Percentiles rank a stretch among this genome's conserved stretches.
Evolutionary conservation across 1,140 invertebrate genomes (phyloP).

Genomic region (Brachionus calyciflorus): DNA sequence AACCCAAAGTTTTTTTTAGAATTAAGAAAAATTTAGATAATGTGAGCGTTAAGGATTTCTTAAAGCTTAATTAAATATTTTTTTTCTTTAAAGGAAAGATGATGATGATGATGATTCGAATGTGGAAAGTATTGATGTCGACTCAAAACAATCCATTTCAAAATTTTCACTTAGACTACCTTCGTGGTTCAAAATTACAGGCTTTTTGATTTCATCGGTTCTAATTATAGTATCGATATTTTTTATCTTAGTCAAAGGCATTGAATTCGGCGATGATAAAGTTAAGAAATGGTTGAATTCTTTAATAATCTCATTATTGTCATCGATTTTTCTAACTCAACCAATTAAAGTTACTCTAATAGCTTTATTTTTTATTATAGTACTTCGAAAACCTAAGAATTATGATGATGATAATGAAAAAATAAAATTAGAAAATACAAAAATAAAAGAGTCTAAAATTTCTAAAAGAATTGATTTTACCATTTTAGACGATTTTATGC

Average conservation of each 20-base stretch:
- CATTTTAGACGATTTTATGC: conserved; percentile 51
- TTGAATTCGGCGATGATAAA: conserved; percentile 43
- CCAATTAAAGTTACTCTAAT: conserved; percentile 62
- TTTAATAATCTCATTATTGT: conserved; percentile 25
- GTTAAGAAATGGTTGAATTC: conserved; percentile 34
- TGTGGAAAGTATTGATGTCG: conserved; percentile 35
- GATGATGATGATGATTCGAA: no score
- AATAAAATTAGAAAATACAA: conserved; percentile 56
- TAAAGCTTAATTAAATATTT: no score
- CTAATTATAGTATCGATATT: conserved; percentile 57
- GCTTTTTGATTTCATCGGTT: conserved; percentile 61
- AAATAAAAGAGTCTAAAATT: background rate
- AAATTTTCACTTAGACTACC: conserved; percentile 55
- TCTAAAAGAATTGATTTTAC: conserved; percentile 50
- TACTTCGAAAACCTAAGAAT: conserved; percentile 62
- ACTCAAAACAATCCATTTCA: conserved; percentile 50
- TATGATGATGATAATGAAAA: background rate
- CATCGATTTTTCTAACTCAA: conserved; percentile 30
- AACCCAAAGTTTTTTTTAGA: no score
- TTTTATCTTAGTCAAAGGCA: conserved; percentile 20
- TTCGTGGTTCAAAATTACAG: conserved; percentile 63
- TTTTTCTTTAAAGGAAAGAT: no score
- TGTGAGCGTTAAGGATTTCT: no score
- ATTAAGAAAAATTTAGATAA: no score
- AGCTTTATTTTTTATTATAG: conserved; percentile 62